phyloP scores from a whole-genome alignment of 2,113 vertebrate species.

The Hemiprocne comata region DNA sequence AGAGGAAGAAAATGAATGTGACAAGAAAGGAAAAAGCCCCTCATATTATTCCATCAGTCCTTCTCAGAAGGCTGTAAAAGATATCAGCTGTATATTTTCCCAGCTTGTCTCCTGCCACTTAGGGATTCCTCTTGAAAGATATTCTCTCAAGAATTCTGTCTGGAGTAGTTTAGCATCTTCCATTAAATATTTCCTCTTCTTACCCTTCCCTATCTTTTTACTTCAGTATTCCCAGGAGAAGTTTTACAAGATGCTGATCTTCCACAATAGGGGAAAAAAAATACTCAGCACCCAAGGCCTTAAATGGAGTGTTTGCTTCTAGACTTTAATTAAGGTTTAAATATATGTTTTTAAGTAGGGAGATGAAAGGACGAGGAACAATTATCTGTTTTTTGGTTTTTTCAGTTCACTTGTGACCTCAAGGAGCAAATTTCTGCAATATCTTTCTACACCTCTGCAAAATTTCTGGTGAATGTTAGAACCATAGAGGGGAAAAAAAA shows the following conservation, averaged over 20 bases:
- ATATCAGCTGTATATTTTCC: slow-evolving; percentile 2
- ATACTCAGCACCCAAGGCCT: not conserved
- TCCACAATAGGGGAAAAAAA: not conserved
- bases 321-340: slow-evolving; percentile 25
- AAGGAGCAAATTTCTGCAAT: not conserved
- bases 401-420: not conserved
- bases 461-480: not conserved
- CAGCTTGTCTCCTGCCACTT: not conserved
- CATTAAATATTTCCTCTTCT: slow-evolving; percentile 20
- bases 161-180: slow-evolving; percentile 1
- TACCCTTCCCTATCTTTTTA: not conserved
- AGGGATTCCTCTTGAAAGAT: slow-evolving; percentile 10
- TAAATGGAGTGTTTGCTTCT: not conserved
- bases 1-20: not conserved
- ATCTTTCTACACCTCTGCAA: not conserved
- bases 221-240: not conserved
- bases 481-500: not conserved
- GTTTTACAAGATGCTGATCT: not conserved
- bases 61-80: not conserved
- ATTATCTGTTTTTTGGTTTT: not conserved
- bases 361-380: not conserved
- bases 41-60: not conserved
- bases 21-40: not conserved
- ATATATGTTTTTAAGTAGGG: not conserved
- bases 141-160: slow-evolving; percentile 12